Evolutionary conservation across 2,113 vertebrate genomes (phyloP), one percentile per base, ranked within the genome.

Genomic region (Centropristis striata): DNA sequence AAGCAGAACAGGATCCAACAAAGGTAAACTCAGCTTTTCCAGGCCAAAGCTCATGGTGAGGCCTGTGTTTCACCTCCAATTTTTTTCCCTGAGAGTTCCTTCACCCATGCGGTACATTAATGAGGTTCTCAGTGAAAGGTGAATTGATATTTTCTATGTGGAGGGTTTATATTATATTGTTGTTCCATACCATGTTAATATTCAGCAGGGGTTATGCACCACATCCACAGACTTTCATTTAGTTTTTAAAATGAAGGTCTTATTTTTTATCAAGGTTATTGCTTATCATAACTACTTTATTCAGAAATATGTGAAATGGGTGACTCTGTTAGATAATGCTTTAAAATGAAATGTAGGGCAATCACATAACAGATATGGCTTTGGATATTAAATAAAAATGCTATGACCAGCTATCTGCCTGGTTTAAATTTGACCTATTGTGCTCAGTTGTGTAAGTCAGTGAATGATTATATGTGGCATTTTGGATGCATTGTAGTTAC

Each of bases 61-160:
- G 39, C 18, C 21, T 74, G 50, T 57, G 50, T 79, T 50, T 71
- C 16, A 21, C 60, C 10, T 49, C n/a, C 47, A 69, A 51, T 1
- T 57, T 32, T 39, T 59, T 14, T 36, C 42, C 46, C 18, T 23
- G 27, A 51, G 27, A 67, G 9, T n/a, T 3, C 4, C 10, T 18
- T 2, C 5, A 50, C 16, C 20, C 27, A 25, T 37, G 20, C 41
- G 41, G 8, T 49, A 49, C 11, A 42, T 27, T n/a, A 18, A 2
- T 8, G 32, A 58, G 3, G 10, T 61, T n/a, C 21, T 63, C 25
- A 63, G 1, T n/a, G 21, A 66, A 20, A 20, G 27, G 5, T 47
- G 39, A 15, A 36, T 8, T 37, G 0, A 49, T 36, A 12, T 63
- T 39, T 69, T 61, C 21, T 11, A 10, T 50, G 47, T 8, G 32